Base-by-base conservation (phyloP, 2,888 invertebrate species). In the Ophion obscuratus region DNA sequence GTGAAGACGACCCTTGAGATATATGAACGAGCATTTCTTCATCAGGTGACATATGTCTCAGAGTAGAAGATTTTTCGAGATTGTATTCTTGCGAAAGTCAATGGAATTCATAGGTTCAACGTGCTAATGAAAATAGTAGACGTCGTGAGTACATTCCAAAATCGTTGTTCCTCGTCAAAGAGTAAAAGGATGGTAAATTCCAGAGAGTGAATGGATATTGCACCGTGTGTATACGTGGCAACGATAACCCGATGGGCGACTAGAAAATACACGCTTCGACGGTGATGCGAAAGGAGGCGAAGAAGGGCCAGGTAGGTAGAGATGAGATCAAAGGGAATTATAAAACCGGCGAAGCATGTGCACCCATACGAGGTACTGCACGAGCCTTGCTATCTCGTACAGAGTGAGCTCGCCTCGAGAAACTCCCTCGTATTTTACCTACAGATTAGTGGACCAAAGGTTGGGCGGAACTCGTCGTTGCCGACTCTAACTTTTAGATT, bases 281-380 rank as follows among this genome's bases (percentile, higher is more conserved):
- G 79, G 68, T 77, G 62, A 78, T 61, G 83, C 80, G 61, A 75
- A 74, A 68, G 68, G 62, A 47, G 36, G 53, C 24, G 47, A 24
- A 40, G 75, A 9, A 57, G 59, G 53, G 31, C 20, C 24, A 11
- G 66, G 62, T 27, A 20, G 31, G n/a, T 14, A 66, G 57, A 36
- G 66, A 71, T 57, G 53, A 59, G 81, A 81, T 86, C 86, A 86
- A 86, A 83, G 86, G 70, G 78, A 86, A 83, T 86, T 81, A 83
- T 62, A 83, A 83, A 83, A 77, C 75, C 73, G 74, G 80, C 77
- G 61, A 68, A 64, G 83, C 83, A 74, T 77, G 64, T 68, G 70
- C 47, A 44, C 40, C 70, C 27, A 81, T 67, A 59, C 27, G 66
- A 76, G 59, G 66, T 77, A 53, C 14, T 85, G 53, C 73, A 68